phyloP scores from a whole-genome alignment of 2,113 vertebrate species.

The Odontesthes bonariensis region DNA sequence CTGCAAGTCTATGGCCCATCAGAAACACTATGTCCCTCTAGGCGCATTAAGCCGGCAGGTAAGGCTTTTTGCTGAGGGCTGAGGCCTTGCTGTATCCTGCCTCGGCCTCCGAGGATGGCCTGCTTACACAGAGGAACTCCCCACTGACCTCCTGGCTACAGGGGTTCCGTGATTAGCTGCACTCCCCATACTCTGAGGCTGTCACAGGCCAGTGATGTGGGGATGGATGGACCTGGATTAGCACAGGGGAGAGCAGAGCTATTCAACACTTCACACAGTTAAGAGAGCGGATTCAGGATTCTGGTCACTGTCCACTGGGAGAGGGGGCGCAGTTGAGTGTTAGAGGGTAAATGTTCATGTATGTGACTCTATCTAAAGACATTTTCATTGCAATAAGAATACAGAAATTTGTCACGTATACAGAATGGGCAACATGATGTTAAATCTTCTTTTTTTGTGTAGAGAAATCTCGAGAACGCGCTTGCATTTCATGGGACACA shows the following conservation, averaged over 20 bases:
- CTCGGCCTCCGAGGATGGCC: constrained; percentile 71
- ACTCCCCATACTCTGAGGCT: constrained; percentile 76
- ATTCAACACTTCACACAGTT: constrained; percentile 74
- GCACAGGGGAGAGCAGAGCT: constrained; percentile 71
- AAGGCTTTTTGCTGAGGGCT: constrained; percentile 44
- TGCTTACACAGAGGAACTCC: constrained; percentile 73
- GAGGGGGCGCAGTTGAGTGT: constrained; percentile 46
- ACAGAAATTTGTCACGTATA: constrained; percentile 16
- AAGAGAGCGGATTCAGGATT: constrained; percentile 71
- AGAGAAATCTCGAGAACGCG: neutral
- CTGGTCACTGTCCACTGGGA: constrained; percentile 68
- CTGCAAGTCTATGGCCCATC: constrained; percentile 53
- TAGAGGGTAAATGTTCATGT: constrained; percentile 9
- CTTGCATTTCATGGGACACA: constrained; percentile 23
- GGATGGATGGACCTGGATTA: constrained; percentile 75
- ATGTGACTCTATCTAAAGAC: constrained; percentile 21
- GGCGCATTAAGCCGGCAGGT: constrained; percentile 73
- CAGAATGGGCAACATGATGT: constrained; percentile 6
- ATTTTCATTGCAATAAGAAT: too few species aligned
- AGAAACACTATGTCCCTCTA: constrained; percentile 62
- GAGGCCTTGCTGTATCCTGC: constrained; percentile 57
- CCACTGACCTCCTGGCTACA: constrained; percentile 67
- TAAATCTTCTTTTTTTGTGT: constrained; percentile 18
- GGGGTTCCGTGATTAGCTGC: constrained; percentile 71
- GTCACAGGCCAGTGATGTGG: constrained; percentile 71